phyloP scores from a whole-genome alignment of 2,113 vertebrate species.

The Entelurus aequoreus region DNA sequence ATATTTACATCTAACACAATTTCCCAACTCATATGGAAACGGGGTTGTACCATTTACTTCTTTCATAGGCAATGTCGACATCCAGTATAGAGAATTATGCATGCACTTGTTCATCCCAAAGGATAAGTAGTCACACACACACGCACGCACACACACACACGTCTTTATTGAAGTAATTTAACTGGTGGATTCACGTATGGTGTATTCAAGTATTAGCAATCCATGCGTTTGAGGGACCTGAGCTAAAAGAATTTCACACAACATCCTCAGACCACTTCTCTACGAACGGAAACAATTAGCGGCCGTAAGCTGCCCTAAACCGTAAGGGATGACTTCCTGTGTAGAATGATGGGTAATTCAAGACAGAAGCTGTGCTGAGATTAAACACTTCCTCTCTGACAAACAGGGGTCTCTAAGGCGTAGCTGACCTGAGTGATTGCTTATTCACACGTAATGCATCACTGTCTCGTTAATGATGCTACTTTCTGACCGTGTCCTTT shows the following conservation, averaged over 20 bases:
- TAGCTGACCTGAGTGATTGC: conserved; percentile 33
- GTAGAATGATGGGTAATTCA: conserved; percentile 68
- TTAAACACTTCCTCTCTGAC: conserved; percentile 63
- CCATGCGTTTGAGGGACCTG: not conserved
- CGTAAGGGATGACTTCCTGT: conserved; percentile 70
- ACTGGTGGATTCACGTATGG: too few species aligned
- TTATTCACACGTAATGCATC: conserved; percentile 29
- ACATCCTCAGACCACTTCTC: conserved; percentile 40
- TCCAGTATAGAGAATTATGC: conserved; percentile 31
- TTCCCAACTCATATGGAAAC: too few species aligned
- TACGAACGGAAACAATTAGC: conserved; percentile 71
- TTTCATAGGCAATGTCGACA: conserved; percentile 36
- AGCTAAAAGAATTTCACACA: conserved; percentile 10
- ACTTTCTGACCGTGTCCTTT: not conserved
- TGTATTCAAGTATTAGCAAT: not conserved
- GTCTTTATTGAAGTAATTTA: not conserved
- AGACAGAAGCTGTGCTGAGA: conserved; percentile 60
- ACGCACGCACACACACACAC: conserved; percentile 14
- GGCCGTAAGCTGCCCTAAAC: conserved; percentile 62
- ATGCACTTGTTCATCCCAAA: conserved; percentile 37
- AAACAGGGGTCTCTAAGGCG: conserved; percentile 36
- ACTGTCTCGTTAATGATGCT: conserved; percentile 9
- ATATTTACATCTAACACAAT: too few species aligned
- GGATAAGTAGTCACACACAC: conserved; percentile 26
- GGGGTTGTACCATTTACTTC: conserved; percentile 55